These are phyloP conservation scores for Tanytarsus gracilentus DNA, from an alignment of 2,888 invertebrate species.

Conservation along the genomic window DNA sequence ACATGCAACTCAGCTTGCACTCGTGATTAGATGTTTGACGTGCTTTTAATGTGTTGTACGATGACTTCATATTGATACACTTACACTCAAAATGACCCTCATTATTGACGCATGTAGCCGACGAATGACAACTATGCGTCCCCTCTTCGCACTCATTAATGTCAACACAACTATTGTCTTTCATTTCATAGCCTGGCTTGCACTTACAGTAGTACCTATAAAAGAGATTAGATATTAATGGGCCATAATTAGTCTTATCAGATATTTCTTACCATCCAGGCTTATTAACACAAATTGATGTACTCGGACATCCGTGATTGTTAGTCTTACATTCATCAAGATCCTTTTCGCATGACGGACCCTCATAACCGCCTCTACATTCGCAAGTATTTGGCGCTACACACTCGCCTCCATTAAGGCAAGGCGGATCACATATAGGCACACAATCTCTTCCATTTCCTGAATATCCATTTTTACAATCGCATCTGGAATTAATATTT, in stretches of 20 bases:
- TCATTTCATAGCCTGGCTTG: constrained; percentile 63
- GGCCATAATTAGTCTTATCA: neutral
- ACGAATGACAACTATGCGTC: constrained; percentile 69
- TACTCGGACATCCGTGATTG: constrained; percentile 61
- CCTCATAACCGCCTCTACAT: constrained; percentile 73
- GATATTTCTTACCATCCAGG: constrained; percentile 56
- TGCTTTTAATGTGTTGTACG: constrained; percentile 10
- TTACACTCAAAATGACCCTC: constrained; percentile 71
- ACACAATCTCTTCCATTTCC: constrained; percentile 72
- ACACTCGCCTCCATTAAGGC: constrained; percentile 77
- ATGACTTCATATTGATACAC: constrained; percentile 43
- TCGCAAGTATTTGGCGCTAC: constrained; percentile 65
- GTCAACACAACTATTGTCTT: constrained; percentile 50
- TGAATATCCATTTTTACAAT: constrained; percentile 59
- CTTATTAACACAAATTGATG: constrained; percentile 75
- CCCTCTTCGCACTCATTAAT: constrained; percentile 73
- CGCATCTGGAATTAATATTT: too few species aligned
- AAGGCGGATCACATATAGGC: constrained; percentile 69
- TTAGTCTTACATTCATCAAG: constrained; percentile 72
- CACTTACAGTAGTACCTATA: constrained; percentile 69
- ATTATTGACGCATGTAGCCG: constrained; percentile 68
- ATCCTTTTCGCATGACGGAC: constrained; percentile 75
- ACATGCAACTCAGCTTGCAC: constrained; percentile 54
- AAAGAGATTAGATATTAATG: neutral
- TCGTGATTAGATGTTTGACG: neutral